These are phyloP conservation scores for Etheostoma cragini DNA, from an alignment of 2,113 vertebrate species.

Conservation along the genomic window DNA sequence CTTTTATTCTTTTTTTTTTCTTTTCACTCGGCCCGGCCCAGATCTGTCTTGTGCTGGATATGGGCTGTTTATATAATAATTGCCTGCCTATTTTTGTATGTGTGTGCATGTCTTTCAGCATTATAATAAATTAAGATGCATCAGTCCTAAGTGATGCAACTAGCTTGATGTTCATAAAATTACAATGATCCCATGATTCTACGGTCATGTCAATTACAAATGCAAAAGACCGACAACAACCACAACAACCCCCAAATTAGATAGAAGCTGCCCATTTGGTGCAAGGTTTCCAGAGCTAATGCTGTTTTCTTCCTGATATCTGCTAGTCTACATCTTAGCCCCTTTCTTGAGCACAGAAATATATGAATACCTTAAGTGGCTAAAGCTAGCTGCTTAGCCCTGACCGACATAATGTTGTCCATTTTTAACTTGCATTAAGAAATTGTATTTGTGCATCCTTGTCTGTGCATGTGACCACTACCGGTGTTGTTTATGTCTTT, in stretches of 20 bases:
- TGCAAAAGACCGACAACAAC: conserved; percentile 29
- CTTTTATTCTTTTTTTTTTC: conserved; percentile 29
- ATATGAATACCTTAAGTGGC: neutral
- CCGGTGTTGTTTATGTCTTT: conserved; percentile 30
- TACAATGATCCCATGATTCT: conserved; percentile 11
- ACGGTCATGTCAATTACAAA: conserved; percentile 35
- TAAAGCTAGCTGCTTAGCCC: conserved; percentile 10
- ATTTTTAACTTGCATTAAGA: neutral
- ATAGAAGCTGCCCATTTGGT: conserved; percentile 33
- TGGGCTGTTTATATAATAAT: conserved; percentile 53
- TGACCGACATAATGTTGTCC: neutral
- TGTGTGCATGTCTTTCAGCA: conserved; percentile 14
- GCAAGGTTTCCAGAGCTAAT: conserved; percentile 33
- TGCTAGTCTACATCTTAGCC: neutral
- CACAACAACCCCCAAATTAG: conserved; percentile 29
- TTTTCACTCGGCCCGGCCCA: conserved; percentile 4
- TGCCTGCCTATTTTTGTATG: conserved; percentile 20
- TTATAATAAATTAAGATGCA: conserved; percentile 41
- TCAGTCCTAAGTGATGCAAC: conserved; percentile 12
- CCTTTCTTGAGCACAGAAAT: neutral
- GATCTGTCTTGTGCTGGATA: conserved; percentile 35
- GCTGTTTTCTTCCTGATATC: conserved; percentile 5
- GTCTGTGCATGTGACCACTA: neutral
- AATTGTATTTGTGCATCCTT: conserved; percentile 2
- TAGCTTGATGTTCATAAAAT: conserved; percentile 37